Evolutionary conservation across 2,113 vertebrate genomes (phyloP).

Genomic region (Sturnus vulgaris): DNA sequence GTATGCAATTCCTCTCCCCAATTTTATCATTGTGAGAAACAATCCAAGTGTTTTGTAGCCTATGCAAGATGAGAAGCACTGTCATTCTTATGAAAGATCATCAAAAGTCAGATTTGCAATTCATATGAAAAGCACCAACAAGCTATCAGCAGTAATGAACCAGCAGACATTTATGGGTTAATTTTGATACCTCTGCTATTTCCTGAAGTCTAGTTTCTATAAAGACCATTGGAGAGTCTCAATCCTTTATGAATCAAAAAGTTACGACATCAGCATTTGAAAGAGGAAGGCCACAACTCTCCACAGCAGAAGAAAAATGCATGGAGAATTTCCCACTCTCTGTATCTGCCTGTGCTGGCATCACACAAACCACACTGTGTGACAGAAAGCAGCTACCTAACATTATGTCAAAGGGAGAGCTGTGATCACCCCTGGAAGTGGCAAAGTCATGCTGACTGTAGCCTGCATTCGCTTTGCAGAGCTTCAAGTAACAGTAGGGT

Average conservation of each 20-base stretch:
- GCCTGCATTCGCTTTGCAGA: not conserved
- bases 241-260: not conserved
- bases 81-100: not conserved
- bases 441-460: not conserved
- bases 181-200: not conserved
- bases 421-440: not conserved
- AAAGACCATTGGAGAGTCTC: not conserved
- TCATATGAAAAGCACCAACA: not conserved
- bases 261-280: not conserved
- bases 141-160: not conserved
- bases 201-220: not conserved
- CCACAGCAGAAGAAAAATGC: not conserved
- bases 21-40: not conserved
- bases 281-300: not conserved
- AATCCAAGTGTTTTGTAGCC: not conserved
- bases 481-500: not conserved
- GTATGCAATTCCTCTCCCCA: fast-evolving
- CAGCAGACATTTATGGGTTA: not conserved
- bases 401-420: not conserved
- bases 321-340: not conserved
- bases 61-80: not conserved
- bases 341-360: not conserved
- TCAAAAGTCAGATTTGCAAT: not conserved
- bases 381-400: not conserved
- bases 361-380: not conserved